Evolutionary conservation across 2,888 invertebrate species (phyloP).

Genomic region (Lissocephala sabroskyi): DNA sequence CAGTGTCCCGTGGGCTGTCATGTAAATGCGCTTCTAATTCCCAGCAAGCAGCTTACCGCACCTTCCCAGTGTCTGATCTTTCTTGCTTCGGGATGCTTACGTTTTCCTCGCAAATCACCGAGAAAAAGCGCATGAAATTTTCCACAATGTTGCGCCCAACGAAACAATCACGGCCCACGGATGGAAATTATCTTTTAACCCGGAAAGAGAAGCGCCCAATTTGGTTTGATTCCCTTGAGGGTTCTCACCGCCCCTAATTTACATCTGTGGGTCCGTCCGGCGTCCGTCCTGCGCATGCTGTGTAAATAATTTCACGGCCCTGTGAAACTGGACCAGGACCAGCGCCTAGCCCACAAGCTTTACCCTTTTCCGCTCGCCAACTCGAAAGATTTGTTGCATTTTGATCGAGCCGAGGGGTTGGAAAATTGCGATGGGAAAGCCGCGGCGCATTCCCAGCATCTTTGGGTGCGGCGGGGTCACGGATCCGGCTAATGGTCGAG

Average conservation of each 20-base stretch:
- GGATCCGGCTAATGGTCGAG: constrained; percentile 55
- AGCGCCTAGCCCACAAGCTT: constrained; percentile 22
- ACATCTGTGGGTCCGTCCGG: constrained; percentile 24
- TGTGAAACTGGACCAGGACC: constrained; percentile 46
- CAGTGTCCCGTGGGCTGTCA: constrained; percentile 37
- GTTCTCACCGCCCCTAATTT: constrained; percentile 43
- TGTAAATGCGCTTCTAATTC: constrained; percentile 54
- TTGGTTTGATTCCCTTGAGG: constrained; percentile 5
- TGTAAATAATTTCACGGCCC: constrained; percentile 21
- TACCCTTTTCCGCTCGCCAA: neutral
- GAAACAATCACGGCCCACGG: constrained; percentile 39
- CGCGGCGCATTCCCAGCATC: constrained; percentile 36
- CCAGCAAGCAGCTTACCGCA: constrained; percentile 60
- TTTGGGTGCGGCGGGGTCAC: constrained; percentile 39
- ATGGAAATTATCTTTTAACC: constrained; percentile 6
- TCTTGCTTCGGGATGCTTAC: constrained; percentile 17
- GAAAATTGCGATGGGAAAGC: constrained; percentile 28
- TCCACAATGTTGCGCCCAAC: constrained; percentile 28
- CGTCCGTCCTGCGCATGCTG: constrained; percentile 21
- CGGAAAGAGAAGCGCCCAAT: constrained; percentile 22
- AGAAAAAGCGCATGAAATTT: constrained; percentile 45
- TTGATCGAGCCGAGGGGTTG: constrained; percentile 40
- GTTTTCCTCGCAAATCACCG: constrained; percentile 52
- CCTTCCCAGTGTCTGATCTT: constrained; percentile 27
- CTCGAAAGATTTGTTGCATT: constrained; percentile 12